Percentiles rank a stretch among this genome's conserved stretches.
Evolutionary conservation across 2,888 invertebrate genomes (phyloP).

Genomic region (Caenorhabditis macrosperma): DNA sequence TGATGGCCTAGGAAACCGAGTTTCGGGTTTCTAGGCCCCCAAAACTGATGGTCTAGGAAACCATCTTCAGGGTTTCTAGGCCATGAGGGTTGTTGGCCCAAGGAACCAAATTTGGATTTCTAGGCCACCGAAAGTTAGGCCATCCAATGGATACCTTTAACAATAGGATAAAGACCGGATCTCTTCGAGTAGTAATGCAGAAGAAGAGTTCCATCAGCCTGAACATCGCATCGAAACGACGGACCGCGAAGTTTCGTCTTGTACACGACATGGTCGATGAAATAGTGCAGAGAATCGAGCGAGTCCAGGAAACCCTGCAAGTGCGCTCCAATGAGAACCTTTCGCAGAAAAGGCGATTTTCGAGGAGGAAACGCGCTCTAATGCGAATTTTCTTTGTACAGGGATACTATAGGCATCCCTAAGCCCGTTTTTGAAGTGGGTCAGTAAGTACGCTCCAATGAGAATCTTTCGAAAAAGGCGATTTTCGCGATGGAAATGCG

Average conservation of each 20-base stretch:
- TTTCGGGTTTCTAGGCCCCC: background rate
- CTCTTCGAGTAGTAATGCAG: constrained; percentile 97
- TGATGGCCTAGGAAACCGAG: background rate
- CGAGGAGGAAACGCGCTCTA: no score
- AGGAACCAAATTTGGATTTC: background rate
- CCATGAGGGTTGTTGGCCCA: background rate
- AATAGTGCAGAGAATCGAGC: constrained; percentile 90
- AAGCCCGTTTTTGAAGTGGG: no score
- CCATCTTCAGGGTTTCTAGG: background rate
- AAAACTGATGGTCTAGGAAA: no score
- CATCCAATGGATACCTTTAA: constrained; percentile 84
- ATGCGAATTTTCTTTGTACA: no score
- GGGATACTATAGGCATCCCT: no score
- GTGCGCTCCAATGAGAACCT: no score
- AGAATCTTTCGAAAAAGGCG: no score
- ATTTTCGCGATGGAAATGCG: no score
- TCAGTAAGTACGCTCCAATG: no score
- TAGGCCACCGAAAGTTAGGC: background rate
- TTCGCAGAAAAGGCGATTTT: no score
- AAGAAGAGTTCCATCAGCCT: constrained; percentile 83
- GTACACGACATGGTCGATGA: constrained; percentile 79
- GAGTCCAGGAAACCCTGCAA: constrained; percentile 91
- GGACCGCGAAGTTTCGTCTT: constrained; percentile 78
- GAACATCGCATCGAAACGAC: constrained; percentile 75
- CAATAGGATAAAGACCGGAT: constrained; percentile 93